Base-by-base conservation (phyloP, 2,113 vertebrate species). In the Lynx canadensis region DNA sequence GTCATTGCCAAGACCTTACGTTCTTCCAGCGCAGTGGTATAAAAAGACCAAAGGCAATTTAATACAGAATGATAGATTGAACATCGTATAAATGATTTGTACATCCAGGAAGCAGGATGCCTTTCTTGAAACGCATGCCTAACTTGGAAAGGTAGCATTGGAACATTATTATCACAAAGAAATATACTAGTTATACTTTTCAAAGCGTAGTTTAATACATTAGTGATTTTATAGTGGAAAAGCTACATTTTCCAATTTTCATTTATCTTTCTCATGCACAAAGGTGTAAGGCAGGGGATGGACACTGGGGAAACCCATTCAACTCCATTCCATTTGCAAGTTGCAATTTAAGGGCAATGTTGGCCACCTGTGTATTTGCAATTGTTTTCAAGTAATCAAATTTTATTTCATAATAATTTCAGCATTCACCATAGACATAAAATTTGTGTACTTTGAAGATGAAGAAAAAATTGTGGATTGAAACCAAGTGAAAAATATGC, bases 341-440 rank as follows among this genome's bases (percentile, higher is more conserved):
- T 71, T 80, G 36, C 23, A 55, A 18, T 45, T 29, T 55, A 87
- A 88, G 55, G 57, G 60, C 78, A 86, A 55, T 48, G 9, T 33
- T 83, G 31, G 38, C 29, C n/a, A 68, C 60, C 68, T 36, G 5
- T 78, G 10, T 79, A 8, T 73, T 89, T 94, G 33, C 36, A 84
- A 23, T 76, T 89, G 91, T 71, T 91, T 94, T 93, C 65, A 79
- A 69, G 80, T 89, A 60, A 55, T 21, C 74, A 23, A 94, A 78
- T 27, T 90, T 89, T 29, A 52, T 73, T 74, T 93, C 12, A 38
- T 68, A 25, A 38, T 41, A 25, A 48, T 68, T 87, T 90, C 16
- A 73, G 80, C 2, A 23, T 33, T 55, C 14, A 23, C 7, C 33
- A 63, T 52, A 80, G 36, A 48, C 16, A 7, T 19, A 45, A 83